Percentiles rank a stretch among this genome's conserved stretches.
Evolutionary conservation across 2,797 vertebrate genomes (phyloP).

Genomic region (Aselliscus stoliczkanus): DNA sequence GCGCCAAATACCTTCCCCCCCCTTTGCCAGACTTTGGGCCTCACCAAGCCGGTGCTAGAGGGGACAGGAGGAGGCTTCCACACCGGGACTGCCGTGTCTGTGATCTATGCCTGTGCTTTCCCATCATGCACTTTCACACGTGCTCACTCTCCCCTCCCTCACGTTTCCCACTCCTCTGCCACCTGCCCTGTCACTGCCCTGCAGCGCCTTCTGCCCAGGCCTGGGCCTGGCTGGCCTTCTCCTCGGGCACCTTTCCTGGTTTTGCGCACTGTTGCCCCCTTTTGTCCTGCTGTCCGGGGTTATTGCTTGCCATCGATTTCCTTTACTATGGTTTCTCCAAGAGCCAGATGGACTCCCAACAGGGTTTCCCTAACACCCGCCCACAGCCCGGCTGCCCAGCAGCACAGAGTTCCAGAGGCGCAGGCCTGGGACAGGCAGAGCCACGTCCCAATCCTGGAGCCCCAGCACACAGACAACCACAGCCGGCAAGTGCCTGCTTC

Average conservation of each 20-base stretch:
- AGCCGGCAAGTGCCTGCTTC: neutral
- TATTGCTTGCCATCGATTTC: neutral
- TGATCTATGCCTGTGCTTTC: too few species aligned
- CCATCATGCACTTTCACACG: neutral
- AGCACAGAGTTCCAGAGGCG: neutral
- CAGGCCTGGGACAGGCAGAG: neutral
- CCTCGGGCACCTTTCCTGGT: neutral
- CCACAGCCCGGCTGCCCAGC: neutral
- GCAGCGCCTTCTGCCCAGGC: neutral
- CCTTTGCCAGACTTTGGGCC: neutral
- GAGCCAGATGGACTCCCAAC: neutral
- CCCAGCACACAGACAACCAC: rapidly evolving
- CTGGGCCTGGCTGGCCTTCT: neutral
- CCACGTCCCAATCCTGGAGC: neutral
- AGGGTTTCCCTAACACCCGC: neutral
- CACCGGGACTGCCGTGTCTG: too few species aligned
- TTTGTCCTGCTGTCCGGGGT: neutral
- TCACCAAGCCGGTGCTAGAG: neutral
- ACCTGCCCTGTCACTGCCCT: neutral
- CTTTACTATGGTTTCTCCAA: neutral
- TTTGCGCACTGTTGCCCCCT: neutral
- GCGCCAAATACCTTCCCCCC: neutral
- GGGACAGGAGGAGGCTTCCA: neutral
- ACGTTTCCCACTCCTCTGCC: too few species aligned
- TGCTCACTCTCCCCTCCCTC: rapidly evolving